Percentiles rank a stretch among this genome's conserved stretches.
Evolutionary conservation across 2,888 invertebrate species (phyloP).

Genomic region (Opisthograptis luteolata): DNA sequence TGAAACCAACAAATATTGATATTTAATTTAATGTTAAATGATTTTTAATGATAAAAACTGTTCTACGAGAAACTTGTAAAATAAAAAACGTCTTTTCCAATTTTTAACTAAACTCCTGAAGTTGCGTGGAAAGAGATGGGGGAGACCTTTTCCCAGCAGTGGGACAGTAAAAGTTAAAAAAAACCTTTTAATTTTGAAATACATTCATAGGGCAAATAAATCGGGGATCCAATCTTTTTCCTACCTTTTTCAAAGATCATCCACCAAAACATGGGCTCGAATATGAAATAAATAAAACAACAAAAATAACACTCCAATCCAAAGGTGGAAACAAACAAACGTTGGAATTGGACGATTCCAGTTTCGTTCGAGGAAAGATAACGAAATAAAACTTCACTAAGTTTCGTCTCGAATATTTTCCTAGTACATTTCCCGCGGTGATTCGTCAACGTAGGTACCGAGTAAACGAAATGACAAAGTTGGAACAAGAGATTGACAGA

Average conservation of each 20-base stretch:
- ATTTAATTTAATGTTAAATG: too few species aligned
- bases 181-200: too few species aligned
- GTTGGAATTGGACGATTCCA: constrained; percentile 42
- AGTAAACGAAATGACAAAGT: constrained; percentile 36
- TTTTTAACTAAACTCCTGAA: too few species aligned
- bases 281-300: constrained; percentile 17
- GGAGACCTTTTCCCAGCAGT: too few species aligned
- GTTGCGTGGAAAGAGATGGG: too few species aligned
- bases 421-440: constrained; percentile 31
- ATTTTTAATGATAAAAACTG: too few species aligned
- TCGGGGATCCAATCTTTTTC: too few species aligned
- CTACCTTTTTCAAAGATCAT: neutral
- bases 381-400: constrained; percentile 56
- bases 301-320: constrained; percentile 16
- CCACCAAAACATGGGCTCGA: neutral
- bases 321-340: constrained; percentile 34
- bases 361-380: constrained; percentile 48
- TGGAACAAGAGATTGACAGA: constrained; percentile 47
- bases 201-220: too few species aligned
- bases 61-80: too few species aligned
- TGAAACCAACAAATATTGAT: too few species aligned
- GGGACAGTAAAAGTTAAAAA: too few species aligned
- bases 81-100: too few species aligned
- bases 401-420: constrained; percentile 34
- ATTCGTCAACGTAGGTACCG: constrained; percentile 51